Evolutionary conservation across 1,140 invertebrate species (phyloP), one percentile per base, ranked within the genome.

Genomic region (Drosophila lacteicornis): DNA sequence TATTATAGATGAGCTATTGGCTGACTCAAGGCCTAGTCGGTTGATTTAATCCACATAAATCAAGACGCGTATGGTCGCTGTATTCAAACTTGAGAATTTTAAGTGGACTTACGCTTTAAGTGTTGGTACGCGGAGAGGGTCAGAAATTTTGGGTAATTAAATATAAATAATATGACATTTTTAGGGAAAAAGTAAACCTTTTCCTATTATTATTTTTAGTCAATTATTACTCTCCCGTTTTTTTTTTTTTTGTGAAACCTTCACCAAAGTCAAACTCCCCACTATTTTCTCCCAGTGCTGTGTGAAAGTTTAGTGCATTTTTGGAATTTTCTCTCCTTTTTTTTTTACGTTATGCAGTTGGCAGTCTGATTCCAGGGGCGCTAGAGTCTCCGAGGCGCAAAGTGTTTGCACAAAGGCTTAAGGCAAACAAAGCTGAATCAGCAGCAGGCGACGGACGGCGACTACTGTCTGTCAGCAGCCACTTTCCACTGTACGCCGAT

Each of bases 391-490:
- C 62, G 67, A 88, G 81, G 85, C 71, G 78, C 80, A 86, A 91
- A 91, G 91, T 91, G 83, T 91, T 86, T 91, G 87, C 88, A 88
- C 87, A 91, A 91, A 87, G 87, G 87, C 87, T 91, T 91, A 91
- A 82, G 83, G 83, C 87, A 91, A 91, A 91, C 87, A 91, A 91
- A 91, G 87, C 87, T 91, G 87, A 91, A 87, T 91, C 87, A 91
- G 87, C 87, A 87, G 79, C 53, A 55, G 53, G 53, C 33, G 70
- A 62, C 68, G 65, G 30, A 62, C 53, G 59, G 57, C 79, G 56
- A 40, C 62, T 63, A 75, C 69, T 79, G 75, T 73, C 75, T 60
- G 60, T 76, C 76, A 70, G 66, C 81, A 85, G 81, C 61, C 82
- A 87, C 85, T 88, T 78, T 84, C 59, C 78, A 85, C 82, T 90